A percentile compares a stretch with the other conserved stretches of the same genome.
Evolutionary conservation across 1,140 invertebrate genomes (phyloP).

Genomic region (Pinna nobilis): DNA sequence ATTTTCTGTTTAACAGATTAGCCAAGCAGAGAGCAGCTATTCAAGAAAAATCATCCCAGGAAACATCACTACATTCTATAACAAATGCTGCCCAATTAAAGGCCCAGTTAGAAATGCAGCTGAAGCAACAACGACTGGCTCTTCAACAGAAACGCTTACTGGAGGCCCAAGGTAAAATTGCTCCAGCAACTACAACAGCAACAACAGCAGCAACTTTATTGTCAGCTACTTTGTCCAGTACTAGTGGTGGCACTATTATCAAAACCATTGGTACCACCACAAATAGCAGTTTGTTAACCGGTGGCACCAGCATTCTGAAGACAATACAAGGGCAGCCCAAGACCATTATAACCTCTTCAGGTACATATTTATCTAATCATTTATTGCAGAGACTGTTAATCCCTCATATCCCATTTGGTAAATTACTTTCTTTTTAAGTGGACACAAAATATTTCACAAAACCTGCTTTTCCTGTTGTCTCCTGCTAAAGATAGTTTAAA

Average conservation of each 20-base stretch:
- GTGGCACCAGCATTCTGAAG: slow-evolving; percentile 56
- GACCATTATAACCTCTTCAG: slow-evolving; percentile 52
- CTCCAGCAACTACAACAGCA: slow-evolving; percentile 34
- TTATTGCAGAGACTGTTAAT: too few relatives aligned
- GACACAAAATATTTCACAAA: too few relatives aligned
- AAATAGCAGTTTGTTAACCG: slow-evolving; percentile 39
- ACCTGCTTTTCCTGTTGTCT: too few relatives aligned
- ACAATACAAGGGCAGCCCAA: slow-evolving; percentile 61
- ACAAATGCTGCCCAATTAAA: slow-evolving; percentile 85
- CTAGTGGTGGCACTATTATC: slow-evolving; percentile 54
- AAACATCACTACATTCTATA: slow-evolving; percentile 34
- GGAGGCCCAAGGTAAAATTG: slow-evolving; percentile 64
- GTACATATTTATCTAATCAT: slow-evolving; percentile 11
- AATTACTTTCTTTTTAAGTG: too few relatives aligned
- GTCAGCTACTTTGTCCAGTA: slow-evolving; percentile 34
- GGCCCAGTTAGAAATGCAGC: slow-evolving; percentile 92
- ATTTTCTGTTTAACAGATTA: slow-evolving; percentile 48
- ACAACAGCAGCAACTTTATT: slow-evolving; percentile 24
- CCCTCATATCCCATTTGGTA: too few relatives aligned
- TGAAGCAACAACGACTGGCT: slow-evolving; percentile 88
- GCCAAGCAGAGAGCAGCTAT: slow-evolving; percentile 68
- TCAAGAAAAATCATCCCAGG: slow-evolving; percentile 59
- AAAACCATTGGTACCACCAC: slow-evolving; percentile 41
- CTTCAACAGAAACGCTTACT: slow-evolving; percentile 87
- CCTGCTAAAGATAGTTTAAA: too few relatives aligned